Evolutionary conservation across 2,797 vertebrate species (phyloP), one percentile per base, ranked within the genome.

Genomic region (Sebastolobus altivelis): DNA sequence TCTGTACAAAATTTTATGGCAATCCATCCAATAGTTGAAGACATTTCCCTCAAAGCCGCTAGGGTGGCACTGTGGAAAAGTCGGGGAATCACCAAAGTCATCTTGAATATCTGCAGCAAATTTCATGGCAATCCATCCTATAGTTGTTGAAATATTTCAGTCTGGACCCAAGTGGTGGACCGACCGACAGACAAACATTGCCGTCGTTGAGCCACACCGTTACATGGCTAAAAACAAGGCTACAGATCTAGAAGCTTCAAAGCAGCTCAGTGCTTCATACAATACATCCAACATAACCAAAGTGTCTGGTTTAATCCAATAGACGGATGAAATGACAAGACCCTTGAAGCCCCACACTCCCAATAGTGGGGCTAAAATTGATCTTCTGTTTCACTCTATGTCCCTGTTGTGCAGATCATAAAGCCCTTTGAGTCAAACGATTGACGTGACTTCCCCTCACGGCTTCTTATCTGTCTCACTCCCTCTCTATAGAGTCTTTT

Each of bases 401-500:
- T 11, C 38, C 37, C 31, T 22, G 29, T 35, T 67, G 5, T 8
- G 31, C 12, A 35, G 4, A 37, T 61, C 18, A 22, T n/a, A 31
- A 52, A 73, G 27, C 16, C 16, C 8, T 55, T n/a, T 43, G 4
- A 67, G 52, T 22, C 35, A 70, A 14, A 54, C 58, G 35, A 3
- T 12, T 29, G 52, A 56, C 33, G 46, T 27, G 27, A 72, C 13
- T 37, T 25, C 8, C 22, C 22, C 8, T 80, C 11, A 56, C 2
- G 0, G 18, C n/a, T 16, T 61, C 11, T 46, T 68, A 1, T 55
- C 46, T 56, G 6, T 62, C 27, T 38, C 37, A 3, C 12, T 55
- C 60, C 40, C 13, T 73, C 69, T 85, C 60, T 35, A 18, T 92
- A 98, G 98, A 93, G 81, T 79, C 95, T 61, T 94, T 94, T 86